Evolutionary conservation across 1,140 invertebrate species (phyloP).

Genomic region (Panonychus citri): DNA sequence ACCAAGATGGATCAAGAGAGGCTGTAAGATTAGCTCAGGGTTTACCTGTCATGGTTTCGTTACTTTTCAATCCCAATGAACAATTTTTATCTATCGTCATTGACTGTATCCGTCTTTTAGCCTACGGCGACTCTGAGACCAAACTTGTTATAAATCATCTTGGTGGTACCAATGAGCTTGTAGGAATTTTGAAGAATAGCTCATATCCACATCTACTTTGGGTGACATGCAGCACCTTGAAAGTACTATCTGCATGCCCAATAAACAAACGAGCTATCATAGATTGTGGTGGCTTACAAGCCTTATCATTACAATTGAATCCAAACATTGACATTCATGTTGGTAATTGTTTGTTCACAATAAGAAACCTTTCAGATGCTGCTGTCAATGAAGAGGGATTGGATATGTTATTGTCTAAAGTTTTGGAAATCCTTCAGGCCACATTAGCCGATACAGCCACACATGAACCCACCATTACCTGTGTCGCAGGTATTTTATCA

Average conservation of each 20-base stretch:
- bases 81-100: slow-evolving; percentile 97
- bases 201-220: slow-evolving; percentile 95
- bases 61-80: slow-evolving; percentile 83
- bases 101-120: slow-evolving; percentile 90
- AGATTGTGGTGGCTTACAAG: slow-evolving; percentile 90
- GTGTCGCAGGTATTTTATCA: slow-evolving; percentile 88
- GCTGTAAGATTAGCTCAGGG: slow-evolving; percentile 85
- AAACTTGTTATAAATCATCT: slow-evolving; percentile 76
- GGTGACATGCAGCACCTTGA: slow-evolving; percentile 89
- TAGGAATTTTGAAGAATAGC: slow-evolving; percentile 90
- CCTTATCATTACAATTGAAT: slow-evolving; percentile 77
- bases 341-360: slow-evolving; percentile 90
- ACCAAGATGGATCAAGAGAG: slow-evolving; percentile 95
- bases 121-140: slow-evolving; percentile 93
- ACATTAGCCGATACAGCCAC: slow-evolving; percentile 45
- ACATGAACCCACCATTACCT: slow-evolving; percentile 85
- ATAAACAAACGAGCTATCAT: slow-evolving; percentile 95
- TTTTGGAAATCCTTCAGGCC: slow-evolving; percentile 20
- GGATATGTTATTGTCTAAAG: background rate
- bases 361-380: slow-evolving; percentile 90
- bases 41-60: slow-evolving; percentile 89
- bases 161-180: slow-evolving; percentile 82
- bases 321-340: slow-evolving; percentile 64
- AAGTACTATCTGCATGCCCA: slow-evolving; percentile 63
- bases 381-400: slow-evolving; percentile 41